These are phyloP conservation scores for Chrysodeixis includens DNA, from an alignment of 2,888 invertebrate species.

Conservation along the genomic window DNA sequence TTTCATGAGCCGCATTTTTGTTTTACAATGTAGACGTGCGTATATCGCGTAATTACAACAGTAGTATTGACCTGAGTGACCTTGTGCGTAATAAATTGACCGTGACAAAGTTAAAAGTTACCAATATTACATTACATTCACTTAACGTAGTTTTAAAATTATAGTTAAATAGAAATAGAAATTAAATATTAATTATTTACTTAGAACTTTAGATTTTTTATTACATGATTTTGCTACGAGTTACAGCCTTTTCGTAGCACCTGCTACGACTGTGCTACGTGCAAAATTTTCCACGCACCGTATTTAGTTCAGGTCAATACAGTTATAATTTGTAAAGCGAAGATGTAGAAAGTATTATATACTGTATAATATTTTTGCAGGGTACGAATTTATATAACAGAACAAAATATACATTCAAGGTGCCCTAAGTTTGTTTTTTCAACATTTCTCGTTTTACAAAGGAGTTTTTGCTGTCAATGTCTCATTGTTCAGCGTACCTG, in stretches of 20 bases:
- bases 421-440: neutral
- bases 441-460: neutral
- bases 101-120: constrained; percentile 12
- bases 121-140: no score
- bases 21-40: constrained; percentile 14
- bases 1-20: constrained; percentile 1
- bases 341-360: no score
- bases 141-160: no score
- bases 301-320: no score
- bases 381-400: no score
- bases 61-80: constrained; percentile 48
- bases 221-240: neutral
- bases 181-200: neutral
- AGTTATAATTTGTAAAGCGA: no score
- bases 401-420: neutral
- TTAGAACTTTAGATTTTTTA: neutral
- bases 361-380: no score
- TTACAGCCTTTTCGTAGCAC: neutral
- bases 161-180: no score
- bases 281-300: no score
- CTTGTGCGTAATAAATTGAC: constrained; percentile 43
- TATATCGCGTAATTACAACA: constrained; percentile 25
- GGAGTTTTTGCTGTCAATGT: neutral
- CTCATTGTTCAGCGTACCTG: neutral
- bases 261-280: neutral